Evolutionary conservation across 2,888 invertebrate genomes (phyloP).

Genomic region (Limnephilus auricula): DNA sequence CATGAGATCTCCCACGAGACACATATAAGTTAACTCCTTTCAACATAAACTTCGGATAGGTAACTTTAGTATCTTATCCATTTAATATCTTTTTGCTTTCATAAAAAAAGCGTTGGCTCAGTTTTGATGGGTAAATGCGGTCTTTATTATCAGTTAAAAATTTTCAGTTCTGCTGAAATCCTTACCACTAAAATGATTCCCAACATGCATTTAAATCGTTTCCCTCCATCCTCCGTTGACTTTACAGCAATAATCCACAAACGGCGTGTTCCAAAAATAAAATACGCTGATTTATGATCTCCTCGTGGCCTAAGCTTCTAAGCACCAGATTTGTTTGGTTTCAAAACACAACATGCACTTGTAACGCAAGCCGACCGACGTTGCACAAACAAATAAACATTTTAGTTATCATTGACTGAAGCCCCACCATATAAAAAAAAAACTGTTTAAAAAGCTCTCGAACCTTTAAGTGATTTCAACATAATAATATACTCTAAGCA

Average conservation of each 20-base stretch:
- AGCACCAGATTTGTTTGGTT: conserved; percentile 49
- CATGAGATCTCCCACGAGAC: too few relatives aligned
- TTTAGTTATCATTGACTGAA: neutral
- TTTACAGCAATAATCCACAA: neutral
- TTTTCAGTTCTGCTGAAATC: neutral
- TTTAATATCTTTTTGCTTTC: too few relatives aligned
- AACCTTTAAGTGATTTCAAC: neutral
- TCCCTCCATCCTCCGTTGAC: neutral
- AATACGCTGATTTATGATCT: conserved; percentile 62
- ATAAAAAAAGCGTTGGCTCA: too few relatives aligned
- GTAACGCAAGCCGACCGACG: conserved; percentile 41
- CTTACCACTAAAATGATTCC: neutral
- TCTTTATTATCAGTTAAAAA: neutral
- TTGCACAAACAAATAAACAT: conserved; percentile 50
- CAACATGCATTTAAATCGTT: neutral
- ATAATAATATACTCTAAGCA: neutral
- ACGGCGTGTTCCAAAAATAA: conserved; percentile 54
- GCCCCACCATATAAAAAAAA: neutral
- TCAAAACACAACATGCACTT: conserved; percentile 57
- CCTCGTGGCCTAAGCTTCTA: conserved; percentile 49
- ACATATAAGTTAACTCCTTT: too few relatives aligned
- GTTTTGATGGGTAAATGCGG: neutral
- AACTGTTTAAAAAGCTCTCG: neutral
- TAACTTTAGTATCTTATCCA: too few relatives aligned
- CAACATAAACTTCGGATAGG: too few relatives aligned